Evolutionary conservation across 2,113 vertebrate species (phyloP).

Genomic region (Nibea coibor): DNA sequence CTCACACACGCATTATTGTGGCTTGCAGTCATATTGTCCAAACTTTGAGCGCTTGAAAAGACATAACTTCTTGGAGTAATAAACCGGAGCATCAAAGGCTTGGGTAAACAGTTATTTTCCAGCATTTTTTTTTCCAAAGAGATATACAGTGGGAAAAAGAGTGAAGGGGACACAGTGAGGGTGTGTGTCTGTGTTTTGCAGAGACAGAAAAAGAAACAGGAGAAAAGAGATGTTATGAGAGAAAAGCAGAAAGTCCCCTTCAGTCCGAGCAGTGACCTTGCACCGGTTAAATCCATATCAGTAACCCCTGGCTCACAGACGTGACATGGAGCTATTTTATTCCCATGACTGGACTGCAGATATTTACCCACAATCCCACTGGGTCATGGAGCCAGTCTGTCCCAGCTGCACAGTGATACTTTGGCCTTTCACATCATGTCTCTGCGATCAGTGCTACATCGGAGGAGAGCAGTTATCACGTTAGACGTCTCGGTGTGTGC

Average conservation of each 20-base stretch:
- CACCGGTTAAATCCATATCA: constrained; percentile 57
- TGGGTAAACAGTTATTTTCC: constrained; percentile 68
- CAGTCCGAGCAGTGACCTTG: constrained; percentile 53
- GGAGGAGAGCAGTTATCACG: constrained; percentile 10
- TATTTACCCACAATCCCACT: constrained; percentile 81
- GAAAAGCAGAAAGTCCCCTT: constrained; percentile 51
- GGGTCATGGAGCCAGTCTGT: constrained; percentile 64
- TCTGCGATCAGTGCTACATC: constrained; percentile 23
- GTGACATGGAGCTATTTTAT: constrained; percentile 69
- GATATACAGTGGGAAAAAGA: constrained; percentile 58
- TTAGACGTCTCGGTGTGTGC: neutral
- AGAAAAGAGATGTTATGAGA: constrained; percentile 26
- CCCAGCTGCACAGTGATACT: constrained; percentile 49
- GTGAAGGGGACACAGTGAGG: constrained; percentile 1
- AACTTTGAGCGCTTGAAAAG: constrained; percentile 41
- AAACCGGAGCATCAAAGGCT: constrained; percentile 63
- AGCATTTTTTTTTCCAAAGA: constrained; percentile 28
- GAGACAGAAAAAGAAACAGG: constrained; percentile 26
- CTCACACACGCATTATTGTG: constrained; percentile 24
- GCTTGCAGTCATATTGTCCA: constrained; percentile 41
- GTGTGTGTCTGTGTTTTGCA: constrained; percentile 41
- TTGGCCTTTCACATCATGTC: constrained; percentile 42
- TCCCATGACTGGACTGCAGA: constrained; percentile 78
- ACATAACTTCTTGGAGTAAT: constrained; percentile 64
- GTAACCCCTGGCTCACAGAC: constrained; percentile 52